These are phyloP conservation scores for Microctonus brassicae DNA, from an alignment of 2,888 invertebrate genomes.

Conservation along the genomic window DNA sequence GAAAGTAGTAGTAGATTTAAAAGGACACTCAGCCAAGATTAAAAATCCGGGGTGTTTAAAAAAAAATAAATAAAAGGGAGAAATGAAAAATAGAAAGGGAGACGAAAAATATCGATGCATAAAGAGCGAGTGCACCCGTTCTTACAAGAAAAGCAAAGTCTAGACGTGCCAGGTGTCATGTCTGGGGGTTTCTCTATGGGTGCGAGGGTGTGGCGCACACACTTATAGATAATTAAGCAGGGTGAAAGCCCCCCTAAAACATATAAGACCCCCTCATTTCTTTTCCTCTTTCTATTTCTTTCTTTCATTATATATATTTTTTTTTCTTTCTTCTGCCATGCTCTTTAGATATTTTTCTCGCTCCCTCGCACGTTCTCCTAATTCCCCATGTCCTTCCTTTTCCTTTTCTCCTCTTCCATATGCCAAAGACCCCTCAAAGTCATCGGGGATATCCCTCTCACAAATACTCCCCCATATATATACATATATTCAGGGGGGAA, in stretches of 20 bases:
- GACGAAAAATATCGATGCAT: neutral
- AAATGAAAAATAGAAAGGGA: neutral
- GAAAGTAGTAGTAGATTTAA: neutral
- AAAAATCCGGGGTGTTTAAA: neutral
- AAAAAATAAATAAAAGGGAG: too few relatives aligned
- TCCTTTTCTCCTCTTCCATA: slow-evolving; percentile 38
- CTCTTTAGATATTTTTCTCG: slow-evolving; percentile 30
- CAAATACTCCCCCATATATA: slow-evolving; percentile 24
- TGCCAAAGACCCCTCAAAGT: slow-evolving; percentile 45
- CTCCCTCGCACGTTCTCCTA: slow-evolving; percentile 4
- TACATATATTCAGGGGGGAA: slow-evolving; percentile 48
- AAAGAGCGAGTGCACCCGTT: slow-evolving; percentile 40
- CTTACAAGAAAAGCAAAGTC: slow-evolving; percentile 48
- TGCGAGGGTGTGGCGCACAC: slow-evolving; percentile 53
- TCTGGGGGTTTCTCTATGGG: slow-evolving; percentile 42
- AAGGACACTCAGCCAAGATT: neutral
- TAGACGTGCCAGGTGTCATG: slow-evolving; percentile 58
- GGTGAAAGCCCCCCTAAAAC: slow-evolving; percentile 41
- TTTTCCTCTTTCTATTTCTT: slow-evolving; percentile 31
- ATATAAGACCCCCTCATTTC: slow-evolving; percentile 25
- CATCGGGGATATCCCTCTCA: slow-evolving; percentile 33
- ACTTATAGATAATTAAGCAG: slow-evolving; percentile 59
- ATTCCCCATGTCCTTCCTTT: slow-evolving; percentile 27
- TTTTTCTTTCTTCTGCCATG: too few relatives aligned
- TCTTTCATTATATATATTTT: neutral